Evolutionary conservation across 2,888 invertebrate genomes (phyloP).

Genomic region (Caenorhabditis zanzibari): DNA sequence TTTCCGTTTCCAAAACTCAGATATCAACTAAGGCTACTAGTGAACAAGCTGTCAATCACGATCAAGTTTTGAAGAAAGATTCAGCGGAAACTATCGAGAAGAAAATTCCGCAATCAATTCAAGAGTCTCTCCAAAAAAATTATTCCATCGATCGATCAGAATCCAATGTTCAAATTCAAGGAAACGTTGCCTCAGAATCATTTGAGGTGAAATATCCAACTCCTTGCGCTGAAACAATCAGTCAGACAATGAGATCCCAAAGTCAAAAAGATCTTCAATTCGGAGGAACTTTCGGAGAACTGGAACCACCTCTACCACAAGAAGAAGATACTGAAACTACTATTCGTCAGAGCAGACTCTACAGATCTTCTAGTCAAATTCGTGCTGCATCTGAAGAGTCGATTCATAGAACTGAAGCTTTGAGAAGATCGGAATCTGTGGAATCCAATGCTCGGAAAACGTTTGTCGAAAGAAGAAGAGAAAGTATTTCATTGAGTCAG

Average conservation of each 20-base stretch:
- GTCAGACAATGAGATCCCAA: constrained; percentile 45
- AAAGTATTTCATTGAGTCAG: constrained; percentile 45
- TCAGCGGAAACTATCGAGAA: constrained; percentile 3
- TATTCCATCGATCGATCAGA: constrained; percentile 44
- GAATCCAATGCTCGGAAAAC: constrained; percentile 42
- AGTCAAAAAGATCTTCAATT: constrained; percentile 49
- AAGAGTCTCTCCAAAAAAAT: constrained; percentile 28
- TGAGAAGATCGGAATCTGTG: constrained; percentile 48
- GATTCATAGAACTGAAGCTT: constrained; percentile 24
- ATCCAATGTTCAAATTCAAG: constrained; percentile 28
- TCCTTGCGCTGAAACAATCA: constrained; percentile 15
- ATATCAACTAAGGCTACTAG: constrained; percentile 17
- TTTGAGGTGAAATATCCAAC: constrained; percentile 17
- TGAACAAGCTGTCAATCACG: constrained; percentile 30
- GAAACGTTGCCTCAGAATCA: background rate
- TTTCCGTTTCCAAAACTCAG: constrained; percentile 14
- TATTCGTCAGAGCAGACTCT: constrained; percentile 42
- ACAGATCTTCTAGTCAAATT: constrained; percentile 52
- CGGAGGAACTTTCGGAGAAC: constrained; percentile 59
- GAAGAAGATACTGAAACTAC: constrained; percentile 59
- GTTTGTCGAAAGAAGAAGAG: constrained; percentile 15
- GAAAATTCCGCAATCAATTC: constrained; percentile 2
- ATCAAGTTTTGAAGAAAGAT: constrained; percentile 22
- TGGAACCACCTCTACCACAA: constrained; percentile 46
- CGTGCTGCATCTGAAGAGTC: constrained; percentile 58